Base-by-base conservation (phyloP, 2,797 vertebrate genomes). In the Borostomias antarcticus region DNA sequence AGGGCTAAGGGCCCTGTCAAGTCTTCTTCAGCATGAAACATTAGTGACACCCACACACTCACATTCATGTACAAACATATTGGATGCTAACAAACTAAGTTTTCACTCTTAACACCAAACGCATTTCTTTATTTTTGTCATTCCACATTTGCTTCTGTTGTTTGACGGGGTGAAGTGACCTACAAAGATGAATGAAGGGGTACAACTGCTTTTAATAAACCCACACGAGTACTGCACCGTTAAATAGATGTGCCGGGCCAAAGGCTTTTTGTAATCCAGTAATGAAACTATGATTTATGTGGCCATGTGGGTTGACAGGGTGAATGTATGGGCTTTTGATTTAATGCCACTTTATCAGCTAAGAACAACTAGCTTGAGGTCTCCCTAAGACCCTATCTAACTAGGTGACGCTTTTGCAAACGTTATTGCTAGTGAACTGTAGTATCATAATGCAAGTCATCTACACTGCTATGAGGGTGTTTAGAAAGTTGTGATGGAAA, bases 231-330 rank as follows among this genome's bases (percentile, higher is more conserved):
- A 51, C 50, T 69, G 25, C 67, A 71, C 62, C 43, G 28, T 74
- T 75, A 69, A 80, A 82, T 75, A 63, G 19, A 71, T 69, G 66
- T 71, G 40, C 62, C 52, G 72, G 68, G 70, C 61, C 70, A 68
- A 73, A 60, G 33, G 25, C 69, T 69, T 77, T 79, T 48, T 74
- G 72, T 81, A 78, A 88, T 82, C 82, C 68, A 78, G 70, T 80
- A 74, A 85, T 78, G 71, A 61, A 87, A 58, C 79, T 70, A 51
- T 84, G 86, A 89, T 89, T 90, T 85, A 87, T 85, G 69, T 76
- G 70, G 48, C 40, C 54, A 29, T 45, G 54, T 35, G 13, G 67
- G 40, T 23, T 75, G 72, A 79, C 74, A 74, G 61, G 30, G 30
- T 21, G 43, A 69, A 82, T 74, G 68, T 75, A 80, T 28, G 48